Evolutionary conservation across 2,888 invertebrate species (phyloP).

Genomic region (Myopa testacea): DNA sequence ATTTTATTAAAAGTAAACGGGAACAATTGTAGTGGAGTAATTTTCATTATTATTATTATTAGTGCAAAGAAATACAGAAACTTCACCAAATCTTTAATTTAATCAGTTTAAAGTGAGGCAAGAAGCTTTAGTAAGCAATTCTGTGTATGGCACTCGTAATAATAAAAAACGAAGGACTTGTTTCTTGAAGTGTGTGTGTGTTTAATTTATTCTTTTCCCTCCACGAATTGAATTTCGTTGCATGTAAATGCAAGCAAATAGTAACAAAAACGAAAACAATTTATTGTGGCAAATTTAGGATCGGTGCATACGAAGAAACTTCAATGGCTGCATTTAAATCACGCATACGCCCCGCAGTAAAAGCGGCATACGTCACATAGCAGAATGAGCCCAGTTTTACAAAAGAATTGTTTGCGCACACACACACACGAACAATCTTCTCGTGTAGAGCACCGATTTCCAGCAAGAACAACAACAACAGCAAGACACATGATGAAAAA

Average conservation of each 20-base stretch:
- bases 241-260: not conserved
- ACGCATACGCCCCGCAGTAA: conserved; percentile 2
- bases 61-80: no score
- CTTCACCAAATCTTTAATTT: no score
- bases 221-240: no score
- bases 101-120: no score
- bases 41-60: no score
- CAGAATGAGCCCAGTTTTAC: conserved; percentile 10
- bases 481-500: not conserved
- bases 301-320: not conserved
- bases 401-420: conserved; percentile 2
- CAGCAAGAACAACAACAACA: not conserved
- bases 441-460: not conserved
- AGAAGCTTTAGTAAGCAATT: no score
- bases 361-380: not conserved
- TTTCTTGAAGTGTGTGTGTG: no score
- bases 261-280: not conserved
- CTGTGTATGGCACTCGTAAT: no score
- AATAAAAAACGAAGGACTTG: no score
- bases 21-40: no score
- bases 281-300: conserved; percentile 14
- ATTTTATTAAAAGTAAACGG: no score
- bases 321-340: conserved; percentile 21
- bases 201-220: no score
- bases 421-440: not conserved